Evolutionary conservation across 2,888 invertebrate species (phyloP).

Genomic region (Fabriciana adippe): DNA sequence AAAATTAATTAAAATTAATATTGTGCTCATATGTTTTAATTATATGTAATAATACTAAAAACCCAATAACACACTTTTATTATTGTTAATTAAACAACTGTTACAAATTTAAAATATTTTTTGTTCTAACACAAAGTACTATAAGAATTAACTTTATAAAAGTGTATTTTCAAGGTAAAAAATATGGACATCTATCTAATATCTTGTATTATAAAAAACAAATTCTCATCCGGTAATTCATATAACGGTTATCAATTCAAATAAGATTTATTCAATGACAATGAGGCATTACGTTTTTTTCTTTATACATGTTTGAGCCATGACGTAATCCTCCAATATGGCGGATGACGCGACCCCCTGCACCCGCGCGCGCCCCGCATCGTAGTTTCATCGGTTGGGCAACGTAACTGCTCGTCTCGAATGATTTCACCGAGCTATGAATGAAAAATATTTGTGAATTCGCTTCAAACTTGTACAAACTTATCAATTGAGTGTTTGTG

Average conservation of each 20-base stretch:
- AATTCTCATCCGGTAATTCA: not conserved
- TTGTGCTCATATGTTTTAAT: too few relatives aligned
- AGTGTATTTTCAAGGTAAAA: too few relatives aligned
- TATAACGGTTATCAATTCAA: slow-evolving; percentile 10
- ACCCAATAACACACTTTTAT: too few relatives aligned
- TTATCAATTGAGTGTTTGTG: slow-evolving; percentile 57
- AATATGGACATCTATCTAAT: too few relatives aligned
- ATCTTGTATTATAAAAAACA: not conserved
- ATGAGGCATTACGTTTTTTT: slow-evolving; percentile 12
- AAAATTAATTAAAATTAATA: too few relatives aligned
- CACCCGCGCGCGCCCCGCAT: slow-evolving; percentile 51
- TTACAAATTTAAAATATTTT: too few relatives aligned
- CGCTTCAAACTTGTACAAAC: slow-evolving; percentile 55
- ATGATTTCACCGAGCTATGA: slow-evolving; percentile 74
- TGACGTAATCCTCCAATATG: slow-evolving; percentile 80
- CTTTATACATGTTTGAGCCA: slow-evolving; percentile 41
- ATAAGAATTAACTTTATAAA: too few relatives aligned
- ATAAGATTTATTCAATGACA: slow-evolving; percentile 19
- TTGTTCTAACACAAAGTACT: too few relatives aligned
- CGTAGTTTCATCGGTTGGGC: slow-evolving; percentile 60
- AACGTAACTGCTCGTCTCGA: slow-evolving; percentile 64
- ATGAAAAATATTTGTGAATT: slow-evolving; percentile 70
- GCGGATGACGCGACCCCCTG: slow-evolving; percentile 77
- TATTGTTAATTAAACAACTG: too few relatives aligned
- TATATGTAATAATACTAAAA: too few relatives aligned